These are phyloP conservation scores for Oceanodroma tethys DNA, from an alignment of 2,113 vertebrate genomes.

Conservation along the genomic window DNA sequence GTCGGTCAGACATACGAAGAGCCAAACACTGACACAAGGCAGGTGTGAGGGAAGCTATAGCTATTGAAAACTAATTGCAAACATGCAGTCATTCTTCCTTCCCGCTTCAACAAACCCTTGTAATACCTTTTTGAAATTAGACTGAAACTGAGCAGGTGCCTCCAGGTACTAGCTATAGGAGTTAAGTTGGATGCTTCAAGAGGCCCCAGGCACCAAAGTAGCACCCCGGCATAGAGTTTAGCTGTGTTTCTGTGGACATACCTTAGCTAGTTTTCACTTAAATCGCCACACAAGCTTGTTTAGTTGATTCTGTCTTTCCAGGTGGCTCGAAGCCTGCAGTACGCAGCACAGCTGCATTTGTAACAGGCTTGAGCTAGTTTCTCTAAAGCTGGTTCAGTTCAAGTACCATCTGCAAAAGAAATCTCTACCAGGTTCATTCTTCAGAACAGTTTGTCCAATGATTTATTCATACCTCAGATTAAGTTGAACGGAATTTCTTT, in stretches of 20 bases:
- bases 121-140: neutral
- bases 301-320: neutral
- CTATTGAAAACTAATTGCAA: neutral
- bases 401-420: neutral
- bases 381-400: neutral
- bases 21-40: neutral
- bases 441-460: neutral
- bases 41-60: neutral
- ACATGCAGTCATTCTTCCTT: neutral
- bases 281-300: neutral
- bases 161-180: neutral
- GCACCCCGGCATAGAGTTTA: no score
- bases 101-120: neutral
- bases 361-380: neutral
- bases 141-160: neutral
- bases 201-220: neutral
- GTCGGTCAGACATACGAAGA: neutral
- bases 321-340: neutral
- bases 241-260: neutral
- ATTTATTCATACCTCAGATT: neutral
- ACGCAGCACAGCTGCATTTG: neutral
- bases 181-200: neutral
- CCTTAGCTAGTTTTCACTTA: neutral
- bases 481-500: slow-evolving; percentile 36
- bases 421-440: neutral